These are phyloP conservation scores for Paralichthys olivaceus DNA, from an alignment of 2,113 vertebrate genomes.

Conservation along the genomic window DNA sequence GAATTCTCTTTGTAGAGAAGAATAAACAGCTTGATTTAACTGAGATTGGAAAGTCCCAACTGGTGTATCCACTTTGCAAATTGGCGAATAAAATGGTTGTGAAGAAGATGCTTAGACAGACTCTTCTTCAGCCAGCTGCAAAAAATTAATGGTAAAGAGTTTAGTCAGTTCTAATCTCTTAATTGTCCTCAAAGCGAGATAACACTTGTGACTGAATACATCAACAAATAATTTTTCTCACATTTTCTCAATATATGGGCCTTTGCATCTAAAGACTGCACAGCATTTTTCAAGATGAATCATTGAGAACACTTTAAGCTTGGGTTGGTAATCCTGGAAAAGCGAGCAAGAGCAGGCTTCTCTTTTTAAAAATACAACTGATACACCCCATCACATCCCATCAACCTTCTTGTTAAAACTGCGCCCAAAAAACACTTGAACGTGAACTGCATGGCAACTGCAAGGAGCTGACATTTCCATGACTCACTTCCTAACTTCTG, in stretches of 20 bases:
- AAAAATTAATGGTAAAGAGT: not conserved
- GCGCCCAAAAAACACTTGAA: too few relatives aligned
- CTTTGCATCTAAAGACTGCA: not conserved
- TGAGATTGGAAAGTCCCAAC: conserved; percentile 29
- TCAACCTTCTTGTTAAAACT: too few relatives aligned
- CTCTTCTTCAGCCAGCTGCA: not conserved
- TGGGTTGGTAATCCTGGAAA: too few relatives aligned
- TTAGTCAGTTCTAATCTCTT: not conserved
- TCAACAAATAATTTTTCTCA: not conserved
- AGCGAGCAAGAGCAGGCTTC: too few relatives aligned
- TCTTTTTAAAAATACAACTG: too few relatives aligned
- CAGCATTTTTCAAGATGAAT: not conserved
- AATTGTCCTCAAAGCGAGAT: not conserved
- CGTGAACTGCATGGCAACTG: too few relatives aligned
- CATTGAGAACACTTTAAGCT: too few relatives aligned
- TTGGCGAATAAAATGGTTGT: not conserved
- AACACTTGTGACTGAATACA: not conserved
- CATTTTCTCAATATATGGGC: not conserved
- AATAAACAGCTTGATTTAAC: conserved; percentile 45
- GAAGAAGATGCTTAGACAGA: not conserved
- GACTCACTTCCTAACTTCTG: too few relatives aligned
- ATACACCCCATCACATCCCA: too few relatives aligned
- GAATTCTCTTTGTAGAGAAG: conserved; percentile 39
- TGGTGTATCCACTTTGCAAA: conserved; percentile 13
- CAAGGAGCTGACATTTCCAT: too few relatives aligned